phyloP scores from a whole-genome alignment of 2,797 vertebrate genomes.

The Setipinna tenuifilis region DNA sequence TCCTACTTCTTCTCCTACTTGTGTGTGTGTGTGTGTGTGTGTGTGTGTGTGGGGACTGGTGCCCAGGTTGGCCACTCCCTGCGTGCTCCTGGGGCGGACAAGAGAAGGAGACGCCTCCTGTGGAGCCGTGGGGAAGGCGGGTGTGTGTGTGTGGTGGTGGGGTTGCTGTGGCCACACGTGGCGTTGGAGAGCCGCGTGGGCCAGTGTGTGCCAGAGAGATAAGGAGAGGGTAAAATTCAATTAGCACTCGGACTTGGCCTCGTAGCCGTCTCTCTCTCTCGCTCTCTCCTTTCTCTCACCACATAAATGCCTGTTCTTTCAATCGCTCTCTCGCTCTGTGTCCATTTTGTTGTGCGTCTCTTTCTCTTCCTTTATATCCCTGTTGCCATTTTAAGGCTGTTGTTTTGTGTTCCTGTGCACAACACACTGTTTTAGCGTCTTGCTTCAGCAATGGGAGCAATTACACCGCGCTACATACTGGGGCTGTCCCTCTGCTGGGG shows the following conservation, averaged over 20 bases:
- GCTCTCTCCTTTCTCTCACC: neutral
- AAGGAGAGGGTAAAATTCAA: conserved; percentile 84
- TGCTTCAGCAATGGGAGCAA: neutral
- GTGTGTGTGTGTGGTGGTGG: conserved; percentile 68
- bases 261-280: conserved; percentile 69
- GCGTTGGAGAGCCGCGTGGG: neutral
- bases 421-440: neutral
- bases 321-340: neutral
- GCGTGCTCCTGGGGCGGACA: neutral
- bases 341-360: neutral
- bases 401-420: neutral
- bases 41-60: neutral
- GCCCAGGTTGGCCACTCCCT: neutral
- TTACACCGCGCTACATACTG: neutral
- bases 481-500: neutral
- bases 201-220: conserved; percentile 76
- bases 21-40: neutral
- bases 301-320: conserved; percentile 8
- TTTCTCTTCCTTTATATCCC: neutral
- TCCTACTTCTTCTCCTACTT: too few relatives aligned
- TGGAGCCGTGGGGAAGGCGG: neutral
- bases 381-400: neutral
- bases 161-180: conserved; percentile 45
- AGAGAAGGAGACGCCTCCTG: too few relatives aligned
- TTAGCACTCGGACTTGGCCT: conserved; percentile 77